phyloP scores from a whole-genome alignment of 2,797 vertebrate genomes.

The Protonibea diacanthus region DNA sequence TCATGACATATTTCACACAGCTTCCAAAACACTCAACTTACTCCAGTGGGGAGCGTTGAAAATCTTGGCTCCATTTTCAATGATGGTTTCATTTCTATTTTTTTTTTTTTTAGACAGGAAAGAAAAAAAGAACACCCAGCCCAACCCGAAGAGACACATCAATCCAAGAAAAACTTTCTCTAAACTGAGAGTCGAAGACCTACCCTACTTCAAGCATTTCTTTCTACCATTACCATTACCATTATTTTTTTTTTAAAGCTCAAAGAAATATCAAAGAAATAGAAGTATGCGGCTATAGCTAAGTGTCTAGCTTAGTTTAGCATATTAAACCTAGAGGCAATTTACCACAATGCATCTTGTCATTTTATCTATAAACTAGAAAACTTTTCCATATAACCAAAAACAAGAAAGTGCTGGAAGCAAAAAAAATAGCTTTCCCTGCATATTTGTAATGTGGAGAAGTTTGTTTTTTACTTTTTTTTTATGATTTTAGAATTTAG shows the following conservation, averaged over 20 bases:
- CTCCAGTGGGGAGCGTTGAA: constrained; percentile 11
- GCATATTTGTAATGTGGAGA: too few relatives aligned
- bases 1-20: constrained; percentile 20
- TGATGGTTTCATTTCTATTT: constrained; percentile 16
- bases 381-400: not conserved
- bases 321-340: constrained; percentile 2
- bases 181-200: not conserved
- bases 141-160: constrained; percentile 20
- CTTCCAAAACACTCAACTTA: constrained; percentile 21
- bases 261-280: not conserved
- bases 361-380: not conserved
- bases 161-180: not conserved
- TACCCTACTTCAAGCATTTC: constrained; percentile 1
- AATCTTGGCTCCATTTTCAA: constrained; percentile 18
- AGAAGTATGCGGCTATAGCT: not conserved
- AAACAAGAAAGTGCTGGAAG: not conserved
- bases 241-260: not conserved
- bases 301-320: constrained; percentile 1
- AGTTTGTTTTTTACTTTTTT: too few relatives aligned
- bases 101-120: constrained; percentile 9
- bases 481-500: not conserved
- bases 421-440: too few relatives aligned
- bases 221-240: constrained; percentile 9
- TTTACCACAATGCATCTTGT: not conserved
- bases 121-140: constrained; percentile 8